A percentile compares a stretch with the other conserved stretches of the same genome.
These are phyloP conservation scores for Myzus persicae DNA, from an alignment of 1,140 invertebrate genomes.

Conservation along the genomic window DNA sequence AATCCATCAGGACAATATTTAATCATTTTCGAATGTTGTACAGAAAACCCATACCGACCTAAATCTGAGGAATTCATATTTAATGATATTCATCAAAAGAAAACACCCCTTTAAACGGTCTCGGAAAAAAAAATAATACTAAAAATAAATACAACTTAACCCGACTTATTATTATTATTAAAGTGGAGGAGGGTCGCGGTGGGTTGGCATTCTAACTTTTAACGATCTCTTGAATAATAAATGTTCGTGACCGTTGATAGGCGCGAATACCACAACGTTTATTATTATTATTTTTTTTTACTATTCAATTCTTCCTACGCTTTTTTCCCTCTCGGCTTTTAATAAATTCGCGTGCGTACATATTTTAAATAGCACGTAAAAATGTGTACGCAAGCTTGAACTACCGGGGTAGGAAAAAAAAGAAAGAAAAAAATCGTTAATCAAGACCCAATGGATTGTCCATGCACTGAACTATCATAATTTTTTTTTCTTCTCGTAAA, in stretches of 20 bases:
- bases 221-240: conserved; percentile 45
- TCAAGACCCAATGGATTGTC: neutral
- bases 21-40: neutral
- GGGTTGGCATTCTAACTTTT: neutral
- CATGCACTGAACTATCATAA: neutral
- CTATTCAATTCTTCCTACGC: neutral
- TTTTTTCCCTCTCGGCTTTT: neutral
- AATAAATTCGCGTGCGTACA: neutral
- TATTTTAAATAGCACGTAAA: neutral
- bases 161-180: conserved; percentile 29
- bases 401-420: neutral
- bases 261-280: conserved; percentile 7
- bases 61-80: conserved; percentile 39
- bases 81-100: neutral
- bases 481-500: neutral
- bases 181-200: neutral
- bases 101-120: conserved; percentile 16
- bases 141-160: conserved; percentile 15
- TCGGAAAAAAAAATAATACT: neutral
- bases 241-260: neutral
- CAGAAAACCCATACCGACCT: neutral
- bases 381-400: neutral
- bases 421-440: neutral
- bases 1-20: neutral
- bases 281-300: neutral